Conservation (phyloP, 2,888 invertebrate species). For the Tachina fera region DNA sequence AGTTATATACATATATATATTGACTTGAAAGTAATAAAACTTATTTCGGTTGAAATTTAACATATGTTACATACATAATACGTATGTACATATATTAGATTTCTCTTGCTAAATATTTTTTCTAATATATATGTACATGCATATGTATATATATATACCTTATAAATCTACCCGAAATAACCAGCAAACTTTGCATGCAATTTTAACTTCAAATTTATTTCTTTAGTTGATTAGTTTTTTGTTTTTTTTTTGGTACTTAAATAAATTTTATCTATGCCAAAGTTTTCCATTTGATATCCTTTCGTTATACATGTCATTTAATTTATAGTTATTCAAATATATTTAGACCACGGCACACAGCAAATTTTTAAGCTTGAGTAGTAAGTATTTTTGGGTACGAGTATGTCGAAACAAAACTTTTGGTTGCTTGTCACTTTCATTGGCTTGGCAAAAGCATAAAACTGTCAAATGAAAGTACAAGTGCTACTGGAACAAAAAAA, state of each 20-base stretch:
- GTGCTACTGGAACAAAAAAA: conserved; percentile 58
- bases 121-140: too few species aligned
- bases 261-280: conserved; percentile 14
- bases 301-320: conserved; percentile 43
- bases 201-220: background rate
- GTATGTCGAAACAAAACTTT: conserved; percentile 46
- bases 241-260: background rate
- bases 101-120: too few species aligned
- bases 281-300: background rate
- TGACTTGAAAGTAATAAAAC: too few species aligned
- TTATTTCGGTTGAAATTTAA: too few species aligned
- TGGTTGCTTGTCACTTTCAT: conserved; percentile 65
- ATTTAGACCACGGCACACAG: conserved; percentile 7
- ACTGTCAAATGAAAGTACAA: conserved; percentile 78
- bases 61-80: too few species aligned
- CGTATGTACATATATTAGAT: too few species aligned
- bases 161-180: background rate
- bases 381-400: conserved; percentile 26
- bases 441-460: conserved; percentile 63
- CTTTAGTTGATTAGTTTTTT: background rate
- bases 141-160: too few species aligned
- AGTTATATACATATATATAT: too few species aligned
- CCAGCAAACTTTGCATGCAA: background rate
- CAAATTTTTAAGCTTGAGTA: background rate
- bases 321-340: conserved; percentile 2